Conservation (phyloP, 2,888 invertebrate species). For the Steinernema scapterisci region DNA sequence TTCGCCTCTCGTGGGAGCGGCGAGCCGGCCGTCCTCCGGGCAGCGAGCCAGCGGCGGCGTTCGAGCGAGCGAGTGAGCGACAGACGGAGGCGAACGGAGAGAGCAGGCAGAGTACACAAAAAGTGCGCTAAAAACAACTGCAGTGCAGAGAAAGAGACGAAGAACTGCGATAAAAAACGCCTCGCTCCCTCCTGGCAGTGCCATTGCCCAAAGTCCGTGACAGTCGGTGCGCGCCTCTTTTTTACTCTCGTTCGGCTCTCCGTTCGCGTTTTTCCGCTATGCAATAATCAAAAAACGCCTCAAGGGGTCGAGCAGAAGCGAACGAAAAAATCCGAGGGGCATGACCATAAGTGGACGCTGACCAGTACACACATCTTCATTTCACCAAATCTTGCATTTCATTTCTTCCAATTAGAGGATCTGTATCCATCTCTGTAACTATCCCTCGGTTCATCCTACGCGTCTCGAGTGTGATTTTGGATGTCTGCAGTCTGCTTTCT, state of each 20-base stretch:
- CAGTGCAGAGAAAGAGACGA: slow-evolving; percentile 28
- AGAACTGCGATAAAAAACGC: slow-evolving; percentile 28
- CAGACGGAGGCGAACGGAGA: not conserved
- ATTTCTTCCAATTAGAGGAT: slow-evolving; percentile 1
- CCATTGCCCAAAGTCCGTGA: slow-evolving; percentile 31
- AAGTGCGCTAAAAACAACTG: slow-evolving; percentile 33
- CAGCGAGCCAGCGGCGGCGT: not conserved
- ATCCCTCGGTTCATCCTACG: not conserved
- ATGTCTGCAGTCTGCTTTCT: not conserved
- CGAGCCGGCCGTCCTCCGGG: too few relatives aligned
- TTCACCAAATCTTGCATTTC: slow-evolving; percentile 8
- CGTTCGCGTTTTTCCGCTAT: slow-evolving; percentile 26
- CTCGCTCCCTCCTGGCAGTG: slow-evolving; percentile 32
- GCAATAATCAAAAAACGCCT: slow-evolving; percentile 32
- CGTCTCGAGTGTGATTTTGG: not conserved
- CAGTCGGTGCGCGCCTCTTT: slow-evolving; percentile 33
- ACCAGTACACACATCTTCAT: slow-evolving; percentile 14
- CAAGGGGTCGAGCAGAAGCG: slow-evolving; percentile 24
- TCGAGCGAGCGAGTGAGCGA: not conserved
- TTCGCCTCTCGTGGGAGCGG: not conserved
- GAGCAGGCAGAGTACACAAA: slow-evolving; percentile 22
- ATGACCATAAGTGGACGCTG: slow-evolving; percentile 28
- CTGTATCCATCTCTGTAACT: not conserved
- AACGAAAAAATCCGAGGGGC: slow-evolving; percentile 26
- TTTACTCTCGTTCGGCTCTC: slow-evolving; percentile 22